Evolutionary conservation across 2,888 invertebrate species (phyloP).

Genomic region (Augochlorella aurata): DNA sequence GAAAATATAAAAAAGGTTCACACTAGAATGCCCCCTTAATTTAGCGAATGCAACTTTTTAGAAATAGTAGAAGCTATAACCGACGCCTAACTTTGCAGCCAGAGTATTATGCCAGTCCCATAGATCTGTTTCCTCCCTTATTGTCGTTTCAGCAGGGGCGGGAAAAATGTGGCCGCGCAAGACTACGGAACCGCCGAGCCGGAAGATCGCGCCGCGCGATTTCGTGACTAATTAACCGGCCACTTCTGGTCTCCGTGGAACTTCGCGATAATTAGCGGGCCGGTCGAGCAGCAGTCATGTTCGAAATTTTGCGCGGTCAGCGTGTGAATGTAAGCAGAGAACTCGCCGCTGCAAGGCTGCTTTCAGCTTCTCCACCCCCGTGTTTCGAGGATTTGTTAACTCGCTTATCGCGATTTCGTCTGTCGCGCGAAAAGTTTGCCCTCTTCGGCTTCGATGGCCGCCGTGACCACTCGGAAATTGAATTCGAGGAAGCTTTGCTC

Average conservation of each 20-base stretch:
- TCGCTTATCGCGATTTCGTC: conserved; percentile 15
- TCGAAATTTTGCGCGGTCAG: conserved; percentile 42
- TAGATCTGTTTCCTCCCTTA: too few relatives aligned
- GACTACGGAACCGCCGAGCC: background rate
- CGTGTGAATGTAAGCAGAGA: conserved; percentile 18
- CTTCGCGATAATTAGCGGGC: conserved; percentile 43
- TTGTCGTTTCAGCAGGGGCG: background rate
- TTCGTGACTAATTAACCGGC: conserved; percentile 49
- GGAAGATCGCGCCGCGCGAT: conserved; percentile 32
- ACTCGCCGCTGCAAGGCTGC: background rate
- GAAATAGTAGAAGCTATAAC: too few relatives aligned
- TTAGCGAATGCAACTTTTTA: too few relatives aligned
- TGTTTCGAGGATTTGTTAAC: conserved; percentile 14
- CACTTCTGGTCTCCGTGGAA: conserved; percentile 21
- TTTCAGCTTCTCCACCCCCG: background rate
- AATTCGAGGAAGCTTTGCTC: conserved; percentile 12
- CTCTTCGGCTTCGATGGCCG: background rate
- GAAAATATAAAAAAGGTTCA: too few relatives aligned
- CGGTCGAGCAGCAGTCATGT: background rate
- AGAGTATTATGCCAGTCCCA: too few relatives aligned
- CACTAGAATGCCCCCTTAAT: too few relatives aligned
- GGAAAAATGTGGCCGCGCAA: background rate
- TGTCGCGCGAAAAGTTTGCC: conserved; percentile 7
- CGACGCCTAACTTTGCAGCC: too few relatives aligned
- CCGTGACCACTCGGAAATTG: background rate